Evolutionary conservation across 2,888 invertebrate genomes (phyloP), one percentile per base, ranked within the genome.

Genomic region (Agrochola litura): DNA sequence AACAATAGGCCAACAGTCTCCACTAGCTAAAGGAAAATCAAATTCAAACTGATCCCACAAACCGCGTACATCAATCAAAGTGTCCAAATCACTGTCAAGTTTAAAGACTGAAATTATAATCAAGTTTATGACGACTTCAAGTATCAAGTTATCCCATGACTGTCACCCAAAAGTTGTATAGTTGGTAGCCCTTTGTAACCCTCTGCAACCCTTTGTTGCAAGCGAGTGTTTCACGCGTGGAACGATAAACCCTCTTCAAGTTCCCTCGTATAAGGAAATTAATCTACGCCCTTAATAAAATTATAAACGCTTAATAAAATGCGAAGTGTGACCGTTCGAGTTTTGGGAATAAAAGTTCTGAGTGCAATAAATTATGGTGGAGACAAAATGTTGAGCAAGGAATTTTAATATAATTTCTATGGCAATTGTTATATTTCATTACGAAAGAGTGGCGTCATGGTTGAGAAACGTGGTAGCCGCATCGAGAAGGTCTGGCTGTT

Each of bases 241-340:
- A 76, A 83, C 83, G 71, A 83, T 81, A 78, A 85, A 66, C 86
- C 87, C 86, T 75, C 77, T 74, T 69, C 69, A 86, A 86, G 73
- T 87, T 84, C 86, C 84, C 81, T 85, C 72, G 75, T 83, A 67
- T 79, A 77, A 82, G 84, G 85, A 84, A 85, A 82, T 86, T 87
- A 87, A 84, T 79, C 71, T 76, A 60, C 73, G 65, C 79, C 80
- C 77, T 72, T 84, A 74, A 84, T 84, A 79, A 77, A 76, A 84
- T 87, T 86, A 84, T 81, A 77, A 83, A 82, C 76, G 77, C 71
- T 83, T 77, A 79, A 77, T 79, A 77, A 84, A 86, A 77, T 61
- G 58, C 58, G 25, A 72, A 78, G 69, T 79, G 76, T 79, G 84
- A 70, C 82, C 78, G 65, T 76, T 76, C 66, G 37, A 74, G 68